phyloP scores from a whole-genome alignment of 2,797 vertebrate species.

The Chelidonichthys spinosus region DNA sequence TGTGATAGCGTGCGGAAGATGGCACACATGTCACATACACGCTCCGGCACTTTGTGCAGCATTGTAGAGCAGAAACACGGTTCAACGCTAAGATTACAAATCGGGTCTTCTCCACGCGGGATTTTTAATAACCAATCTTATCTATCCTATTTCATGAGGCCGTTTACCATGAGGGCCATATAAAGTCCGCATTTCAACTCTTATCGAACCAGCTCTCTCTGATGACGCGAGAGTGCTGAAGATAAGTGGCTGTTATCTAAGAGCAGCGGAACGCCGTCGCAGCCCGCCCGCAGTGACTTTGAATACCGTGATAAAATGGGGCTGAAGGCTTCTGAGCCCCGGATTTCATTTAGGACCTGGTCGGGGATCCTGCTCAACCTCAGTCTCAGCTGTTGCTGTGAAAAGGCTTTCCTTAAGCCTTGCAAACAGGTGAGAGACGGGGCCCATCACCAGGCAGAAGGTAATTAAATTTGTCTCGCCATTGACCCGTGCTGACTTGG shows the following conservation, averaged over 20 bases:
- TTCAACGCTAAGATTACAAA: conserved; percentile 61
- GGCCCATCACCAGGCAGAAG: conserved; percentile 57
- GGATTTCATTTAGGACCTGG: conserved; percentile 68
- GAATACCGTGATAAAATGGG: conserved; percentile 72
- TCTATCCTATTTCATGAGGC: conserved; percentile 67
- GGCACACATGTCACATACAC: conserved; percentile 66
- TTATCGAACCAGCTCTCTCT: conserved; percentile 78
- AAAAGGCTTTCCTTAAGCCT: conserved; percentile 54
- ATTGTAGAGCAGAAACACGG: conserved; percentile 26
- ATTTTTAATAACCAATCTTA: conserved; percentile 78
- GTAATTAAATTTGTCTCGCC: conserved; percentile 71
- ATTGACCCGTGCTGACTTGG: conserved; percentile 60
- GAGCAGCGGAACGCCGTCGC: conserved; percentile 66
- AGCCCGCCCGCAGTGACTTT: conserved; percentile 77
- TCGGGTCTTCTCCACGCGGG: conserved; percentile 54
- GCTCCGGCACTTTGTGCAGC: conserved; percentile 45
- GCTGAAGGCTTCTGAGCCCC: conserved; percentile 66
- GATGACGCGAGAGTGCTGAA: conserved; percentile 67
- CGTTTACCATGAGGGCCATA: conserved; percentile 77
- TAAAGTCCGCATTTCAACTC: conserved; percentile 73
- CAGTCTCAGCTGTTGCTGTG: conserved; percentile 54
- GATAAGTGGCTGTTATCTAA: conserved; percentile 82
- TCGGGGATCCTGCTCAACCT: conserved; percentile 51
- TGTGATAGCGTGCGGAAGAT: conserved; percentile 50
- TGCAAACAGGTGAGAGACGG: conserved; percentile 68